Evolutionary conservation across 1,140 invertebrate species (phyloP).

Genomic region (Orius insidiosus): DNA sequence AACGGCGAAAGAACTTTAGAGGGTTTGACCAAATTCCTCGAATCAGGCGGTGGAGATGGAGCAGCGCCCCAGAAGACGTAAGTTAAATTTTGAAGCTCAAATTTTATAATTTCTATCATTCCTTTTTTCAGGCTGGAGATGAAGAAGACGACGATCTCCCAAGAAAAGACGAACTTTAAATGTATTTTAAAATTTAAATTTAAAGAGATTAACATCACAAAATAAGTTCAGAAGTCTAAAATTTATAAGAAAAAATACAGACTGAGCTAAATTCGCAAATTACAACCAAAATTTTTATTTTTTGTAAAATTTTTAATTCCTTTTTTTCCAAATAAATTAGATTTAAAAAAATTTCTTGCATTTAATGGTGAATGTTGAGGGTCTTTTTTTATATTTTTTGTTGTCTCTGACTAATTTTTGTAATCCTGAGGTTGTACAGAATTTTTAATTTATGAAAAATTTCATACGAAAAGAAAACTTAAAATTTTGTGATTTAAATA

Average conservation of each 20-base stretch:
- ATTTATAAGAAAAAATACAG: neutral
- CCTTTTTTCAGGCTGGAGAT: constrained; percentile 34
- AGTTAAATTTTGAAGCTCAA: constrained; percentile 3
- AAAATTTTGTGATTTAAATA: too few species aligned
- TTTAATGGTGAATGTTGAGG: neutral
- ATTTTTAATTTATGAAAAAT: too few species aligned
- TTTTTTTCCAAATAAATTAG: neutral
- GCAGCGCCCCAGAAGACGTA: constrained; percentile 37
- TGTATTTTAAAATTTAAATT: neutral
- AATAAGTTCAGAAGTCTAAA: neutral
- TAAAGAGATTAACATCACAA: neutral
- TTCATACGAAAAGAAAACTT: too few species aligned
- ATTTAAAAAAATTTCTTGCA: neutral
- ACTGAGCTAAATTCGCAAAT: neutral
- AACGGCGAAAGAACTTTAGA: constrained; percentile 89
- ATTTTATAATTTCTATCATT: neutral
- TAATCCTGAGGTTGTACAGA: too few species aligned
- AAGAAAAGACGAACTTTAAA: constrained; percentile 49
- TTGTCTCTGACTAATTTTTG: too few species aligned
- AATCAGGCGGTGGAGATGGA: constrained; percentile 52
- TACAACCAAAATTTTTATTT: neutral
- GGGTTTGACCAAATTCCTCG: constrained; percentile 81
- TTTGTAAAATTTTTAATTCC: neutral
- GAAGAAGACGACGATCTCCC: constrained; percentile 45
- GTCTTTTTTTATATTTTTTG: too few species aligned